Evolutionary conservation across 2,797 vertebrate species (phyloP).

Genomic region (Poecilia gillii): DNA sequence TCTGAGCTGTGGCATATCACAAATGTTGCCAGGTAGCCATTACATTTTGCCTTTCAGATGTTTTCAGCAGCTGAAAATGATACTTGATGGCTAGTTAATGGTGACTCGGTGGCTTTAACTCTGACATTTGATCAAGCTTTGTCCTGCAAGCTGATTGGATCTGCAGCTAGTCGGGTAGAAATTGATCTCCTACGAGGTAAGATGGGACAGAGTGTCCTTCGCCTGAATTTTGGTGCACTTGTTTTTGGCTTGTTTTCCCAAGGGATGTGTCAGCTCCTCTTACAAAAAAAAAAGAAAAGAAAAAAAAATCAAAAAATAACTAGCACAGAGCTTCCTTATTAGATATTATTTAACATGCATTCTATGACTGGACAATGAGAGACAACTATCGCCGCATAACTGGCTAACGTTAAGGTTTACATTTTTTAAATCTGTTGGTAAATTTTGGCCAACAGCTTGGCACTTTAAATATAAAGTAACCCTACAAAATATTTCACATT

Average conservation of each 20-base stretch:
- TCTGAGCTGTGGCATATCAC: slow-evolving; percentile 27
- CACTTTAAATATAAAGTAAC: slow-evolving; percentile 30
- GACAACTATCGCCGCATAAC: too few relatives aligned
- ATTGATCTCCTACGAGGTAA: slow-evolving; percentile 60
- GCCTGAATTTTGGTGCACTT: slow-evolving; percentile 19
- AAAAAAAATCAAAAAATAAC: background rate
- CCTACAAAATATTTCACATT: background rate
- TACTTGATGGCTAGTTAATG: slow-evolving; percentile 9
- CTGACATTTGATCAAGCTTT: slow-evolving; percentile 56
- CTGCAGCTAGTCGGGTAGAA: slow-evolving; percentile 53
- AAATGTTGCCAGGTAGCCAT: slow-evolving; percentile 15
- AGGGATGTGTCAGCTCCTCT: slow-evolving; percentile 31
- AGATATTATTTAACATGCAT: background rate
- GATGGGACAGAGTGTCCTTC: slow-evolving; percentile 20
- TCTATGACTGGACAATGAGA: background rate
- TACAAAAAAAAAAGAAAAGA: background rate
- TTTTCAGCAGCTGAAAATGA: slow-evolving; percentile 22
- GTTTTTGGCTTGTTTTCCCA: slow-evolving; percentile 25
- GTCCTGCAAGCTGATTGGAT: slow-evolving; percentile 46
- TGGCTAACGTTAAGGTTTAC: background rate
- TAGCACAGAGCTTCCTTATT: background rate
- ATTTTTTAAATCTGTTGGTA: background rate
- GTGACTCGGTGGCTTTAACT: slow-evolving; percentile 44
- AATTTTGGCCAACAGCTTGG: slow-evolving; percentile 5
- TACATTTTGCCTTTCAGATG: slow-evolving; percentile 33